phyloP scores from a whole-genome alignment of 1,140 invertebrate species.

The Linepithema humile region DNA sequence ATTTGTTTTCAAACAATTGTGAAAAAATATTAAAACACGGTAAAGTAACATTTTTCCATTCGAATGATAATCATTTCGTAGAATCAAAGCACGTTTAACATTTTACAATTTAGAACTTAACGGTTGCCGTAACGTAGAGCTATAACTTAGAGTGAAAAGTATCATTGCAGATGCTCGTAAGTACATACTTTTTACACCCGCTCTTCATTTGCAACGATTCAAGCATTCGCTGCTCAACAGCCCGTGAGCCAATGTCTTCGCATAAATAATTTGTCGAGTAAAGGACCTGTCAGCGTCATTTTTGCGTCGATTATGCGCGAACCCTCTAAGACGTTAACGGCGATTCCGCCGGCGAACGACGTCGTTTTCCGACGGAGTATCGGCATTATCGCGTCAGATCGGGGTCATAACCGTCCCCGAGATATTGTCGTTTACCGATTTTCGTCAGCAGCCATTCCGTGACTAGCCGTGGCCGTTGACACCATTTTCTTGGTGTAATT shows the following conservation, averaged over 20 bases:
- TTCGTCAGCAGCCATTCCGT: slow-evolving; percentile 58
- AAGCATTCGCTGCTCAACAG: slow-evolving; percentile 40
- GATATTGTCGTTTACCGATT: slow-evolving; percentile 65
- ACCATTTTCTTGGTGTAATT: slow-evolving; percentile 71
- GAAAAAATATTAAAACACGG: not conserved
- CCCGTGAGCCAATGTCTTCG: not conserved
- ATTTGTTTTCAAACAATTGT: slow-evolving; percentile 18
- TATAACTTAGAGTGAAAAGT: not conserved
- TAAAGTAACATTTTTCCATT: not conserved
- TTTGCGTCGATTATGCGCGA: slow-evolving; percentile 45
- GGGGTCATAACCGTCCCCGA: slow-evolving; percentile 62
- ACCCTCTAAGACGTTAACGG: slow-evolving; percentile 2
- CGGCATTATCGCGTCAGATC: slow-evolving; percentile 67
- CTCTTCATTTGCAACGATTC: slow-evolving; percentile 4
- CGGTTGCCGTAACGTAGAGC: not conserved
- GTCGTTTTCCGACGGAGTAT: slow-evolving; percentile 60
- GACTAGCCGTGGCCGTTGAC: slow-evolving; percentile 51
- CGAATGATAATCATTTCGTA: not conserved
- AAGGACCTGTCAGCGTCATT: slow-evolving; percentile 44
- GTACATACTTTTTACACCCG: not conserved
- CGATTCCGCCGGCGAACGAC: slow-evolving; percentile 45
- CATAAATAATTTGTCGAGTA: slow-evolving; percentile 16
- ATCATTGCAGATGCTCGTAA: not conserved
- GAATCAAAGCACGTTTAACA: not conserved
- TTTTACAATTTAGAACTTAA: not conserved